phyloP scores from a whole-genome alignment of 1,140 invertebrate genomes.

The Palaemon carinicauda region DNA sequence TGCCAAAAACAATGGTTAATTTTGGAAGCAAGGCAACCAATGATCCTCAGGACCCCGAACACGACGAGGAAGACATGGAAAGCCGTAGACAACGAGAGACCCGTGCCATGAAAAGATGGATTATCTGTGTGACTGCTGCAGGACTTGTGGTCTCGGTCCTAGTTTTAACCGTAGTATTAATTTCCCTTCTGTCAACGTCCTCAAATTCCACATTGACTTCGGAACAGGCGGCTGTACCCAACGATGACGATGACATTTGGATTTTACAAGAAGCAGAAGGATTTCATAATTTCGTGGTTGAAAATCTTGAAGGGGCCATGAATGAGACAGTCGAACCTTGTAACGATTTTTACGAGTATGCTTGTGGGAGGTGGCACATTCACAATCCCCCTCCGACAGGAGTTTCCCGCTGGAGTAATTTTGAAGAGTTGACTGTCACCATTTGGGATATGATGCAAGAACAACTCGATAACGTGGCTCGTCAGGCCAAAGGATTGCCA shows the following conservation, averaged over 20 bases:
- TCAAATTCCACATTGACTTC: too few relatives aligned
- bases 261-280: background rate
- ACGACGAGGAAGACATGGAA: background rate
- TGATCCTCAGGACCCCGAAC: background rate
- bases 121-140: background rate
- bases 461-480: background rate
- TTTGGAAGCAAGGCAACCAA: too few relatives aligned
- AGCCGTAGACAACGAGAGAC: background rate
- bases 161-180: background rate
- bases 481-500: too few relatives aligned
- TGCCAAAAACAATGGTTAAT: too few relatives aligned
- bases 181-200: background rate
- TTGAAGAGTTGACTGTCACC: slow-evolving; percentile 18
- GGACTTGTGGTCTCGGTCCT: background rate
- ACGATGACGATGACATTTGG: background rate
- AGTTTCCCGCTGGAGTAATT: slow-evolving; percentile 29
- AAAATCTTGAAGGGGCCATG: slow-evolving; percentile 63
- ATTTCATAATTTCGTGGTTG: background rate
- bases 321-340: slow-evolving; percentile 67
- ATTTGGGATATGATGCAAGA: slow-evolving; percentile 13
- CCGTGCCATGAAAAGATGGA: background rate
- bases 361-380: slow-evolving; percentile 64
- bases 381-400: background rate
- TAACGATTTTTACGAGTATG: slow-evolving; percentile 68
- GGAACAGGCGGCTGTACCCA: too few relatives aligned